phyloP scores from a whole-genome alignment of 2,797 vertebrate genomes.

The Sciaenops ocellatus region DNA sequence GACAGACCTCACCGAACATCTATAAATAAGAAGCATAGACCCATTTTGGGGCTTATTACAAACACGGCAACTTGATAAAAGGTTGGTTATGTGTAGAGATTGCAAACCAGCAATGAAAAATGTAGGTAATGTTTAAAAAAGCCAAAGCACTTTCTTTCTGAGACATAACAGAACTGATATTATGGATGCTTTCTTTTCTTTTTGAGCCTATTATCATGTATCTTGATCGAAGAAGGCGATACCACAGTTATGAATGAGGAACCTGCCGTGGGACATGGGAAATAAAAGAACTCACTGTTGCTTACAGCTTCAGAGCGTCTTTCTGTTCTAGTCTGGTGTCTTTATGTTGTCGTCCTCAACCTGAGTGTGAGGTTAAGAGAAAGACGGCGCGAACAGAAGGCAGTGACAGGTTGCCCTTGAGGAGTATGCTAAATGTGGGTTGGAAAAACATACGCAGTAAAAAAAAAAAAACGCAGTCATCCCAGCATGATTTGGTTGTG shows the following conservation, averaged over 20 bases:
- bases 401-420: slow-evolving; percentile 23
- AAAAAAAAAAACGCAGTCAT: not conserved
- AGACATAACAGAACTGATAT: not conserved
- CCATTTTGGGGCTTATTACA: slow-evolving; percentile 24
- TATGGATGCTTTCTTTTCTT: not conserved
- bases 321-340: not conserved
- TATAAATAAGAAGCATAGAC: slow-evolving; percentile 7
- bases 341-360: not conserved
- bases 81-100: not conserved
- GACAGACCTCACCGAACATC: slow-evolving; percentile 2
- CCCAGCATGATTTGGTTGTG: not conserved
- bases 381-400: not conserved
- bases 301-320: not conserved
- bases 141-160: not conserved
- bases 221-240: not conserved
- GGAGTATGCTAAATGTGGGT: slow-evolving; percentile 2
- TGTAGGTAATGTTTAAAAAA: not conserved
- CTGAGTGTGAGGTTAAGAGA: slow-evolving; percentile 2
- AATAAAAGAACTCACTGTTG: not conserved
- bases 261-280: too few relatives aligned
- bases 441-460: slow-evolving; percentile 5
- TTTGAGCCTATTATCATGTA: not conserved
- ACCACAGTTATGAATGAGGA: not conserved
- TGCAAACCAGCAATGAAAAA: not conserved
- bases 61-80: slow-evolving; percentile 28